These are phyloP conservation scores for Palaemon carinicauda DNA, from an alignment of 1,140 invertebrate genomes.

Conservation along the genomic window DNA sequence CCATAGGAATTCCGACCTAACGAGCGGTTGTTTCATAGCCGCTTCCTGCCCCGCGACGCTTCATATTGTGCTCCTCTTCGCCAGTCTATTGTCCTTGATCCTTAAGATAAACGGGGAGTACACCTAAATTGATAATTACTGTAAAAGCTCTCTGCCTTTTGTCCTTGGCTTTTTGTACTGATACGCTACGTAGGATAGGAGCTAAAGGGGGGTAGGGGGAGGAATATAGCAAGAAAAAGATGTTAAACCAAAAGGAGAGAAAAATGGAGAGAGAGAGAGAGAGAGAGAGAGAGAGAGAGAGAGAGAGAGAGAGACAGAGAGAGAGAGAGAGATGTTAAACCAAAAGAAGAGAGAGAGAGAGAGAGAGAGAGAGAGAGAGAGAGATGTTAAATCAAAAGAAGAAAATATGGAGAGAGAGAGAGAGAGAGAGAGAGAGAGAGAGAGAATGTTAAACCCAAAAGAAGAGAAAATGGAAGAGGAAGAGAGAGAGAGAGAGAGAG, in stretches of 20 bases:
- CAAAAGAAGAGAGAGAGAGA: no score
- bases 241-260: background rate
- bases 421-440: no score
- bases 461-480: no score
- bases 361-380: no score
- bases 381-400: no score
- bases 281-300: no score
- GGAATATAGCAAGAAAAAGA: background rate
- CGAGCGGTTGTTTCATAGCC: background rate
- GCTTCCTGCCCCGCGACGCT: background rate
- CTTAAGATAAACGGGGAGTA: background rate
- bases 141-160: conserved; percentile 1
- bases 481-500: no score
- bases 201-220: no score
- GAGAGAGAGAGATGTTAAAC: no score
- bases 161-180: conserved; percentile 3
- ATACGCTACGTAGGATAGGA: background rate
- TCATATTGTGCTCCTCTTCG: conserved; percentile 6
- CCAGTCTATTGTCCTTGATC: background rate
- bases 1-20: background rate
- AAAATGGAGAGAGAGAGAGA: background rate
- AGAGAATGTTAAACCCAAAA: no score
- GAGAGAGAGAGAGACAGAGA: no score
- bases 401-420: no score
- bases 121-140: conserved; percentile 10